A percentile compares a stretch with the other conserved stretches of the same genome.
Conservation (phyloP, 1,140 invertebrate species). For the Aethina tumida region DNA sequence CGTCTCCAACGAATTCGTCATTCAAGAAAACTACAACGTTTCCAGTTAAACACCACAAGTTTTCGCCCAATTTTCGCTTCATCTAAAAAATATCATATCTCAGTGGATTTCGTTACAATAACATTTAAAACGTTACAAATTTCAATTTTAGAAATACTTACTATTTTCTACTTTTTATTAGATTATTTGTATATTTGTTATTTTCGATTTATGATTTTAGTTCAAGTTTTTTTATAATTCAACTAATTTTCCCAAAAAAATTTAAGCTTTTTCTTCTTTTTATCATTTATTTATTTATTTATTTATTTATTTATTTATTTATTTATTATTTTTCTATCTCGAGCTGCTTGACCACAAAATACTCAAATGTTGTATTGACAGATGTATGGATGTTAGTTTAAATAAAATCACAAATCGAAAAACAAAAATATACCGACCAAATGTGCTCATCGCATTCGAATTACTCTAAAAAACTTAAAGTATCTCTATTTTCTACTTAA, state of each 20-base stretch:
- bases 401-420: too few species aligned
- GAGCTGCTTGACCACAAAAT: too few species aligned
- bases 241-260: too few species aligned
- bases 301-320: too few species aligned
- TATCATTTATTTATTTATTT: too few species aligned
- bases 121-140: background rate
- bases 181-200: background rate
- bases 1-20: constrained; percentile 37
- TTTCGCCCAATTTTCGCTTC: constrained; percentile 10
- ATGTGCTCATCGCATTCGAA: too few species aligned
- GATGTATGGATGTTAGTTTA: too few species aligned
- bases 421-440: too few species aligned
- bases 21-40: constrained; percentile 37
- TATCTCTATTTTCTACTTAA: constrained; percentile 1
- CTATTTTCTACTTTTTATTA: background rate
- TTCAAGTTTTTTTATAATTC: too few species aligned
- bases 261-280: too few species aligned
- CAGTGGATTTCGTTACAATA: background rate
- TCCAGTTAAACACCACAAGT: constrained; percentile 23
- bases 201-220: background rate
- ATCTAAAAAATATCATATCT: constrained; percentile 13
- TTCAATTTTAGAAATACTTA: background rate
- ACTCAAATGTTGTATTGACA: too few species aligned
- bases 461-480: constrained; percentile 4
- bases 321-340: too few species aligned